Evolutionary conservation across 2,113 vertebrate species (phyloP).

Genomic region (Brachyistius frenatus): DNA sequence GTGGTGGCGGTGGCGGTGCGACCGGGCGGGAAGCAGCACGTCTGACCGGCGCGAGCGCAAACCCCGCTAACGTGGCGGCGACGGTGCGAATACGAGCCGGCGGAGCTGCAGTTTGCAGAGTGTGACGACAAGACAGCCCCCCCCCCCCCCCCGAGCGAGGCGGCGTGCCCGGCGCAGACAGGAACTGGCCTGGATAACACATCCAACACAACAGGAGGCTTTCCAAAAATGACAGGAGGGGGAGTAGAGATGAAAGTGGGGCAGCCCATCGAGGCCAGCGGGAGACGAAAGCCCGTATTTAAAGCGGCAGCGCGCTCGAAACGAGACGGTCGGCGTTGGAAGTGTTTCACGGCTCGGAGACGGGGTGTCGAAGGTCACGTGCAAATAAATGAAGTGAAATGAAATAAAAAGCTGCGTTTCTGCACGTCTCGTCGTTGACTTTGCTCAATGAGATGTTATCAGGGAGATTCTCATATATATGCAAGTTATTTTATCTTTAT

Average conservation of each 20-base stretch:
- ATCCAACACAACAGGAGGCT: slow-evolving; percentile 61
- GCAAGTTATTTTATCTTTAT: no score
- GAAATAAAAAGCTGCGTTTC: no score
- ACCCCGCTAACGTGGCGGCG: slow-evolving; percentile 7
- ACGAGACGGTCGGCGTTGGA: slow-evolving; percentile 20
- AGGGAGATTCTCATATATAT: no score
- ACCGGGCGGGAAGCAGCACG: not conserved
- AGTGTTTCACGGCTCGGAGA: slow-evolving; percentile 39
- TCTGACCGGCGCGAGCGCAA: not conserved
- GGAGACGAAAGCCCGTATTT: slow-evolving; percentile 45
- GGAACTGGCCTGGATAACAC: slow-evolving; percentile 60
- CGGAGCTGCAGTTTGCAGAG: slow-evolving; percentile 34
- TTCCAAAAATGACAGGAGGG: slow-evolving; percentile 68
- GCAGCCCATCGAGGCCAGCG: slow-evolving; percentile 36
- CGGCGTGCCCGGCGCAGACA: slow-evolving; percentile 54
- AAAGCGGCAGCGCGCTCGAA: slow-evolving; percentile 38
- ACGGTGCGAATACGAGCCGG: slow-evolving; percentile 37
- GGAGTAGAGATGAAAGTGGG: slow-evolving; percentile 63
- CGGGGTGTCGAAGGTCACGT: not conserved
- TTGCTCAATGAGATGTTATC: no score
- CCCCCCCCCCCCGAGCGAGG: slow-evolving; percentile 3
- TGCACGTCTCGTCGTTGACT: no score
- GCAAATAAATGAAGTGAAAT: no score
- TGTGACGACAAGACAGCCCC: slow-evolving; percentile 55
- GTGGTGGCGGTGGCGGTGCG: no score